These are phyloP conservation scores for Trachelus tabidus DNA, from an alignment of 2,888 invertebrate genomes.

Conservation along the genomic window DNA sequence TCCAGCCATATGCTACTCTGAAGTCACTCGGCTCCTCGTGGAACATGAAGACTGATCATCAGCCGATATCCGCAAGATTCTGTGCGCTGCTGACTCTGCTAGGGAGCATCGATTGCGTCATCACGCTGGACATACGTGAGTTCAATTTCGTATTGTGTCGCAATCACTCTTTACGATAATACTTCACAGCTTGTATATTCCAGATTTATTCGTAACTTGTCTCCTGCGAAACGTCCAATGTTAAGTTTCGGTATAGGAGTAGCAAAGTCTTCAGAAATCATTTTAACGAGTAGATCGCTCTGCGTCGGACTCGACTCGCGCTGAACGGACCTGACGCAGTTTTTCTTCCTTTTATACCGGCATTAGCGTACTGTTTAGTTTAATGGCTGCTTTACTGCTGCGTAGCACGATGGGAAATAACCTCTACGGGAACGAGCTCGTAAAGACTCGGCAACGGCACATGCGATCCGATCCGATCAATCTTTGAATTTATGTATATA, in stretches of 20 bases:
- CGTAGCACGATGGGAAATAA: not conserved
- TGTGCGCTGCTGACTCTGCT: constrained; percentile 48
- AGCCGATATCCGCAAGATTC: constrained; percentile 50
- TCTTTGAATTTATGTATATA: not conserved
- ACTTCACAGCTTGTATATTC: not conserved
- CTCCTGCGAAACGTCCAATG: not conserved
- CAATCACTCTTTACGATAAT: not conserved
- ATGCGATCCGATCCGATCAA: not conserved
- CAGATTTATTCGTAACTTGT: not conserved
- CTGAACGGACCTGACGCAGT: not conserved
- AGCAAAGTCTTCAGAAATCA: not conserved
- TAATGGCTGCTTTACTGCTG: not conserved
- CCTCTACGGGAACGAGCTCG: not conserved
- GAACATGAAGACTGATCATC: constrained; percentile 61
- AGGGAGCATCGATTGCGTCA: constrained; percentile 44
- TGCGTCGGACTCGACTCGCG: not conserved
- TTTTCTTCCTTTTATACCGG: not conserved
- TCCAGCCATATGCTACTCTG: not conserved
- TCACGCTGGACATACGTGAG: constrained; percentile 58
- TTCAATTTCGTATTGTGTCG: constrained; percentile 17
- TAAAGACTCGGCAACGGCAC: not conserved
- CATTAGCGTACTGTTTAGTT: not conserved
- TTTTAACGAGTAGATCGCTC: not conserved
- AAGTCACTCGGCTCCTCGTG: not conserved
- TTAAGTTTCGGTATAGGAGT: not conserved